Evolutionary conservation across 1,140 invertebrate species (phyloP).

Genomic region (Druon quercuslanigerum): DNA sequence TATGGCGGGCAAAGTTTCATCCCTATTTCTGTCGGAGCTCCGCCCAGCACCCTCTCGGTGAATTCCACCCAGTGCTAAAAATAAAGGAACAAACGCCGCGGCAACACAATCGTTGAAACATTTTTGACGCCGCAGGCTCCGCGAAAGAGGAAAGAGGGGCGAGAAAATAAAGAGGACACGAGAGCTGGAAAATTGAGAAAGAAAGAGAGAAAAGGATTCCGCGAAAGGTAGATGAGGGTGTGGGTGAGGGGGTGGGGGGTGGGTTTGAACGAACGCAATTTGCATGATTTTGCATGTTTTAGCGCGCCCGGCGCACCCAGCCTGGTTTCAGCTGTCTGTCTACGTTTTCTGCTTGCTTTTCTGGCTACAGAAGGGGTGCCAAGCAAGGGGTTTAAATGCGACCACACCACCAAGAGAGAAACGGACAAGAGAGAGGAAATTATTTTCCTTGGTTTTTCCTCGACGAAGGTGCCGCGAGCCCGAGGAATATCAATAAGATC

Average conservation of each 20-base stretch:
- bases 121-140: slow-evolving; percentile 68
- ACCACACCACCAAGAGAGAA: slow-evolving; percentile 23
- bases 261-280: slow-evolving; percentile 71
- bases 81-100: slow-evolving; percentile 71
- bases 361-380: slow-evolving; percentile 57
- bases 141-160: slow-evolving; percentile 52
- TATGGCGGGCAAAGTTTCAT: slow-evolving; percentile 73
- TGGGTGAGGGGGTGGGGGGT: slow-evolving; percentile 46
- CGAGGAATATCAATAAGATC: slow-evolving; percentile 60
- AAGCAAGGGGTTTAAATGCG: slow-evolving; percentile 40
- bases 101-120: slow-evolving; percentile 71
- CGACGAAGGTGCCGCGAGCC: slow-evolving; percentile 52
- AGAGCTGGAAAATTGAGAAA: slow-evolving; percentile 33
- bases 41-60: slow-evolving; percentile 65
- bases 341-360: slow-evolving; percentile 72
- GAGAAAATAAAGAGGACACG: slow-evolving; percentile 50
- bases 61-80: slow-evolving; percentile 69
- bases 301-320: slow-evolving; percentile 67
- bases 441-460: slow-evolving; percentile 71
- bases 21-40: slow-evolving; percentile 66
- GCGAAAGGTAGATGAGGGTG: slow-evolving; percentile 10
- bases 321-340: slow-evolving; percentile 70
- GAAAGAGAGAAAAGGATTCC: neutral
- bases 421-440: slow-evolving; percentile 54
- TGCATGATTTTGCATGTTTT: slow-evolving; percentile 76